Evolutionary conservation across 2,888 invertebrate species (phyloP), one percentile per base, ranked within the genome.

Genomic region (Aphidoletes aphidimyza): DNA sequence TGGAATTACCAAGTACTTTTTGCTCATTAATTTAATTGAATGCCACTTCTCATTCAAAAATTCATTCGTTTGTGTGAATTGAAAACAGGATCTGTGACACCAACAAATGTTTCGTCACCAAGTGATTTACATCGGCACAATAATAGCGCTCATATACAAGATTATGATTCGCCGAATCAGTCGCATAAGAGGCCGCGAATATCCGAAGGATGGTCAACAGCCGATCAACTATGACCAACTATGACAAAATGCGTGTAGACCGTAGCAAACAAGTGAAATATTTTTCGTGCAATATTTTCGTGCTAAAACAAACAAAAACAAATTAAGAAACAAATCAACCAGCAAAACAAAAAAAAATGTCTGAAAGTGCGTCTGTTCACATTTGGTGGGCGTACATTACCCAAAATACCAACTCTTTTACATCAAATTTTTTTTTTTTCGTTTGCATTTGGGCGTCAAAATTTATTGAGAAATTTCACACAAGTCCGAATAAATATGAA

Each of bases 141-240:
- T 84, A 89, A 92, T 91, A 91, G 89, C 91, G 81, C 85, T 86
- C 88, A 87, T 85, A 89, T 91, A 86, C 90, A 90, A 86, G 93
- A 94, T 87, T 94, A 94, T 87, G 94, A 94, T 89, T 89, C 90
- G 83, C 90, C 89, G 87, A 85, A 85, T 78, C 89, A 88, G 86
- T 87, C 87, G 22, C 89, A 95, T 90, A 98, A 98, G 91, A 93
- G 97, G 89, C 94, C 96, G 88, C 94, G 97, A 90, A 94, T 97
- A 89, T 92, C 93, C 85, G 97, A 97, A 89, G 95, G 95, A 86
- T 98, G 98, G 97, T 94, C 95, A 90, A 95, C 96, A 94, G 96
- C 69, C 3, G 69, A 69, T 69, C 69, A 69, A 30, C 69, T 69
- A 69, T 69, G 69, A 69, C 69, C 69, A 69, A 69, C 69, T 30